These are phyloP conservation scores for Ichneumon xanthorius DNA, from an alignment of 2,888 invertebrate species.

Conservation along the genomic window DNA sequence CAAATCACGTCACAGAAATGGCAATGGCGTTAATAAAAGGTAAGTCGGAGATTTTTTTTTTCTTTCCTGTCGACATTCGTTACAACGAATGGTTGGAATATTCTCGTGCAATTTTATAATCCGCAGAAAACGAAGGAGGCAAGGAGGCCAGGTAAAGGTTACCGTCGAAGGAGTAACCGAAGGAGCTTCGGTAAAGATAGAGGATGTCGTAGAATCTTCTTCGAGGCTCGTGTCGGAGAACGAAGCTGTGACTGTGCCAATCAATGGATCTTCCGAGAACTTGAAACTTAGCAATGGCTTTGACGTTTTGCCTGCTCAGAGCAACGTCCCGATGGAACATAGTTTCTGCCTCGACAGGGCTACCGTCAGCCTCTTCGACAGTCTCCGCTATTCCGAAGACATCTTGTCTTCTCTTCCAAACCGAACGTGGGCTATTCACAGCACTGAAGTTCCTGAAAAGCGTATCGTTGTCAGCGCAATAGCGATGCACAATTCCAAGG, in stretches of 20 bases:
- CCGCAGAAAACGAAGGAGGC: constrained; percentile 40
- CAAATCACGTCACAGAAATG: constrained; percentile 1
- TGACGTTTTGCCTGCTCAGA: not conserved
- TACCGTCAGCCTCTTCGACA: constrained; percentile 56
- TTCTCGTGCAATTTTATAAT: not conserved
- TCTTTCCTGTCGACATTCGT: not conserved
- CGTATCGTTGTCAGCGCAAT: constrained; percentile 72
- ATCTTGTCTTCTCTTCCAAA: constrained; percentile 70
- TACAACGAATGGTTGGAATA: not conserved
- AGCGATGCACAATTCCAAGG: constrained; percentile 61
- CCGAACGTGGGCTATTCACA: constrained; percentile 73
- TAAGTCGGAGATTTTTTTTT: not conserved
- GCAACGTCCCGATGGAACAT: constrained; percentile 18
- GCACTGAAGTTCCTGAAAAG: constrained; percentile 68
- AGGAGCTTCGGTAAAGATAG: not conserved
- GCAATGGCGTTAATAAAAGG: not conserved
- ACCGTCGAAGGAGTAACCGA: not conserved
- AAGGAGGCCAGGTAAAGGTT: not conserved
- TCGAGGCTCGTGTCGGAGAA: not conserved
- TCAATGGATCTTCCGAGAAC: constrained; percentile 16
- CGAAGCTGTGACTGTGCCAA: not conserved
- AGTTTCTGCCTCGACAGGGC: constrained; percentile 13
- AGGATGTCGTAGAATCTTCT: not conserved
- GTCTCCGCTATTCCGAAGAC: constrained; percentile 68
- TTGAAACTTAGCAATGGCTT: constrained; percentile 33